A percentile compares a stretch with the other conserved stretches of the same genome.
Conservation (phyloP, 2,113 vertebrate genomes). For the Ptilorrhoa leucosticta region DNA sequence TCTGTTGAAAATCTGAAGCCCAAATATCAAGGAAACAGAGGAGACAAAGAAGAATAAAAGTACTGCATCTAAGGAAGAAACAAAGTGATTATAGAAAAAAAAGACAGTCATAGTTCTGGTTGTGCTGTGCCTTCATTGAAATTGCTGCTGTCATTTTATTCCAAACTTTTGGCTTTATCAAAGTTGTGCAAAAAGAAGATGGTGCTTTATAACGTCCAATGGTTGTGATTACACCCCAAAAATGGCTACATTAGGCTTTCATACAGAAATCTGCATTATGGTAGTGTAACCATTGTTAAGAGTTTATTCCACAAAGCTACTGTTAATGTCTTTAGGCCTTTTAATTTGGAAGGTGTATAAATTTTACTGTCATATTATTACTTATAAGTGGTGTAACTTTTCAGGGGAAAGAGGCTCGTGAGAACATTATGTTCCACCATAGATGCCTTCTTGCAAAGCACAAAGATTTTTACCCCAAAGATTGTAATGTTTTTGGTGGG, state of each 20-base stretch:
- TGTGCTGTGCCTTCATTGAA: neutral
- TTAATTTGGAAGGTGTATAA: neutral
- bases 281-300: neutral
- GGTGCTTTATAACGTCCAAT: fast-evolving
- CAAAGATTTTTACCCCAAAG: neutral
- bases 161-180: neutral
- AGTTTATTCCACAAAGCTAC: neutral
- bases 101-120: neutral
- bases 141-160: neutral
- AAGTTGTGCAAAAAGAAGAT: neutral
- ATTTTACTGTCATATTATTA: neutral
- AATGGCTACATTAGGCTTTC: neutral
- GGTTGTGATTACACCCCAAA: neutral
- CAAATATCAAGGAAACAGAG: neutral
- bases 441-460: neutral
- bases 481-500: neutral
- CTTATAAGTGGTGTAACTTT: neutral
- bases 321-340: neutral
- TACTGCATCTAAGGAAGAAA: neutral
- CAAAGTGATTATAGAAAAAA: neutral
- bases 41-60: neutral
- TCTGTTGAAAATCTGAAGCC: neutral
- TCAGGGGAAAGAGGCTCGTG: fast-evolving
- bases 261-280: neutral
- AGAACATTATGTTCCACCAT: neutral